Evolutionary conservation across 2,888 invertebrate species (phyloP), one percentile per base, ranked within the genome.

Genomic region (Tiphia femorata): DNA sequence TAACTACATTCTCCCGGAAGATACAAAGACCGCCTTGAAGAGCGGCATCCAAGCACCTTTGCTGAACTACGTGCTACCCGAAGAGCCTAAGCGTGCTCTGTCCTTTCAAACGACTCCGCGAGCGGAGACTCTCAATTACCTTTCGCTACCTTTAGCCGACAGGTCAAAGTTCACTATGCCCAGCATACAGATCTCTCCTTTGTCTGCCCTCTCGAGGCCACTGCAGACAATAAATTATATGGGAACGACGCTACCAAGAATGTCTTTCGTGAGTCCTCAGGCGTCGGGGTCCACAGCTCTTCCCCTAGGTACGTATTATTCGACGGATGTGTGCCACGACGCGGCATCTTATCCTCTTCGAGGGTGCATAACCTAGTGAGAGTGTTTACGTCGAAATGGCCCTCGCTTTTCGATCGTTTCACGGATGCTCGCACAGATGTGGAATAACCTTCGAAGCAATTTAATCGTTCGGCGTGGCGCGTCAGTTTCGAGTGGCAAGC

Each of bases 191-290:
- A 68, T 74, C 48, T 43, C 73, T 3, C 43, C 67, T 10, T 38
- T 72, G 44, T 63, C 74, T 41, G 29, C 64, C 21, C 55, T 67
- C 35, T 52, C 72, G 12, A 59, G 62, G 16, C 67, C 74, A 3
- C 17, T 67, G 52, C 64, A 69, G 50, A 52, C 67, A 7, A 48
- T 74, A 42, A 74, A 71, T 58, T 70, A 71, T 49, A 14, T 68
- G 4, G 43, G 64, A 1, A 17, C 64, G 33, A 62, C 57, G 12
- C 3, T 70, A 14, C 67, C 73, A 10, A 71, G 67, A 47, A 38
- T 71, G 23, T 48, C 69, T 20, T 70, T 67, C 59, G 23, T 67
- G 19, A 48, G 62, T 21, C 55, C 63, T 16, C 66, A 60, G 33
- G 23, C 67, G 1, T 25, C 60, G 38, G 10, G 59, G 17, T 54